Conservation (phyloP, 2,113 vertebrate species). For the Morone chrysops region DNA sequence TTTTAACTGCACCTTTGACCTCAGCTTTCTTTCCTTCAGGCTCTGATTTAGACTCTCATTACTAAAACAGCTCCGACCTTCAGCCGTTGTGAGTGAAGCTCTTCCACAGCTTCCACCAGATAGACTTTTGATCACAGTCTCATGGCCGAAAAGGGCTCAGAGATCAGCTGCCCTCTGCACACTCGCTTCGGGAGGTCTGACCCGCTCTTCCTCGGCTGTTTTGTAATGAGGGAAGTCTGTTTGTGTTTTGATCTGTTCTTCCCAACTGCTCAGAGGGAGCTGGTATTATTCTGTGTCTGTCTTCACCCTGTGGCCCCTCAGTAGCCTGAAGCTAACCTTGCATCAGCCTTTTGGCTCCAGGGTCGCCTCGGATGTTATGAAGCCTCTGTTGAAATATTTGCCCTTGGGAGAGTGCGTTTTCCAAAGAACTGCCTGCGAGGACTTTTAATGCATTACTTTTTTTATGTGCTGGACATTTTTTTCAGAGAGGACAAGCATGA, state of each 20-base stretch:
- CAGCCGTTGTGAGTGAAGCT: not conserved
- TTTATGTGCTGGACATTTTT: not conserved
- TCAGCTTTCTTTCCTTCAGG: constrained; percentile 16
- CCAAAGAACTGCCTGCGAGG: constrained; percentile 16
- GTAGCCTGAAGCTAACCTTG: constrained; percentile 47
- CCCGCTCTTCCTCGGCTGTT: constrained; percentile 19
- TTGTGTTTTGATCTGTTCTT: constrained; percentile 44
- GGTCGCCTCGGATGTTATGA: constrained; percentile 25
- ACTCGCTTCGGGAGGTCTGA: constrained; percentile 5
- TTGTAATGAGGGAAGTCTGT: constrained; percentile 40
- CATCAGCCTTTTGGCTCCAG: constrained; percentile 44
- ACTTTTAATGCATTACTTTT: constrained; percentile 19
- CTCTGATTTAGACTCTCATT: constrained; percentile 42
- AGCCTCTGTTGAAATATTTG: constrained; percentile 26
- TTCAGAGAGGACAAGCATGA: constrained; percentile 14
- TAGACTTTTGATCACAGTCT: constrained; percentile 20
- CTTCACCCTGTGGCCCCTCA: constrained; percentile 14
- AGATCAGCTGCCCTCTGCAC: constrained; percentile 12
- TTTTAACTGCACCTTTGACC: constrained; percentile 37
- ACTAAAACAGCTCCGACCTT: constrained; percentile 45
- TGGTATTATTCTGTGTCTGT: constrained; percentile 37
- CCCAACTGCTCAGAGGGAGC: constrained; percentile 19
- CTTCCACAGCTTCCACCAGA: not conserved
- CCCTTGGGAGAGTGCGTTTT: constrained; percentile 7
- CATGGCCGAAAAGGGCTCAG: not conserved